A percentile compares a stretch with the other conserved stretches of the same genome.
Conservation (phyloP, 2,797 vertebrate genomes). For the Clarias laeviceps region DNA sequence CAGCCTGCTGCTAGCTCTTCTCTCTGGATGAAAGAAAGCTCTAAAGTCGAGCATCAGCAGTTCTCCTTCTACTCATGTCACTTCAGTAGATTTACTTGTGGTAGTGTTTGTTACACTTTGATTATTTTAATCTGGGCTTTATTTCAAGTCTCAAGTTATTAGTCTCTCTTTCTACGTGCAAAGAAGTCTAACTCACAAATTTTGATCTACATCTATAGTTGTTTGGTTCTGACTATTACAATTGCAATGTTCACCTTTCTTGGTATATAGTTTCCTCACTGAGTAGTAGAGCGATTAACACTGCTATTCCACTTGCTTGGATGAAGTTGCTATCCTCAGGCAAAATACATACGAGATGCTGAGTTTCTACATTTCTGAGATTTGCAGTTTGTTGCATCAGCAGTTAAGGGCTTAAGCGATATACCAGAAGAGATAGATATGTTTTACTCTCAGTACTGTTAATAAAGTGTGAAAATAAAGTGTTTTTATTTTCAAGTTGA, state of each 20-base stretch:
- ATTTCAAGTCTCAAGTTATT: background rate
- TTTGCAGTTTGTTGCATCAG: conserved; percentile 32
- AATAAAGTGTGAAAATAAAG: background rate
- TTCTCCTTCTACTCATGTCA: background rate
- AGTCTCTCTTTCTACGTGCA: background rate
- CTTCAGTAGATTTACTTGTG: conserved; percentile 7
- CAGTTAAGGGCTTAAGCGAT: background rate
- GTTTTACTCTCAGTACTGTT: background rate
- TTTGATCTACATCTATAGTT: background rate
- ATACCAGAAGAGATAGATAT: background rate
- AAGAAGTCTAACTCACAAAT: background rate
- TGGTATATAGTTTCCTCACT: background rate
- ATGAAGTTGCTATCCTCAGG: background rate
- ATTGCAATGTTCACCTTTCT: background rate
- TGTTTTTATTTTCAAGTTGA: background rate
- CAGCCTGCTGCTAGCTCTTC: conserved; percentile 16
- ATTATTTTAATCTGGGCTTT: background rate
- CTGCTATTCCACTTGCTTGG: background rate
- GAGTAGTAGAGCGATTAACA: background rate
- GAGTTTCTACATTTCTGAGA: conserved; percentile 2
- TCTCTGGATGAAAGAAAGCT: conserved; percentile 10
- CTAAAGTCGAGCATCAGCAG: conserved; percentile 12
- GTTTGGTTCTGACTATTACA: background rate
- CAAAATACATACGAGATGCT: background rate
- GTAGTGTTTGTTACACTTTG: background rate